These are phyloP conservation scores for Plagiodera versicolora DNA, from an alignment of 2,888 invertebrate species.

Conservation along the genomic window DNA sequence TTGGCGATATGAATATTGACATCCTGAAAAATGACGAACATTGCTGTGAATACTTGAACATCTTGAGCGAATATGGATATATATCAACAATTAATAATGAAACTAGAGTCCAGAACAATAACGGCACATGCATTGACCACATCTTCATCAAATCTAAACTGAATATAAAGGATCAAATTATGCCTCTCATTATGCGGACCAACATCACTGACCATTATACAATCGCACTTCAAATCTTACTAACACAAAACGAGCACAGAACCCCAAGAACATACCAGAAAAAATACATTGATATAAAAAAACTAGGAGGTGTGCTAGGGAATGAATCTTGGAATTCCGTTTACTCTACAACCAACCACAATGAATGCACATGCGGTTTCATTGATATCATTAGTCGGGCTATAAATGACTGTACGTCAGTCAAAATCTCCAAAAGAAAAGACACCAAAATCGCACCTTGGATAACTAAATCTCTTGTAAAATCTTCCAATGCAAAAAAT, in stretches of 20 bases:
- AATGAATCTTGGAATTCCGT: not conserved
- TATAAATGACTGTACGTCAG: not conserved
- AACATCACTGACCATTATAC: not conserved
- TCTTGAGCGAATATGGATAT: not conserved
- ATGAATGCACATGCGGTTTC: not conserved
- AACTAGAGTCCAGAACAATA: not conserved
- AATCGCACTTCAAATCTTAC: not conserved
- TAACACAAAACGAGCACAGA: not conserved
- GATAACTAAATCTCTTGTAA: not conserved
- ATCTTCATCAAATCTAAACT: not conserved
- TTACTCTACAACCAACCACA: not conserved
- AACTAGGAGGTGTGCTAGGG: not conserved
- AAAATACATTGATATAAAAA: not conserved
- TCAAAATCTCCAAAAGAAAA: not conserved
- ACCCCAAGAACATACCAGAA: not conserved
- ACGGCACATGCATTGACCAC: not conserved
- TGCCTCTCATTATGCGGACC: not conserved
- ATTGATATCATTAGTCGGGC: not conserved
- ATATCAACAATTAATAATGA: slow-evolving; percentile 1
- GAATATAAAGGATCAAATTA: not conserved
- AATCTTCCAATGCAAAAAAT: not conserved
- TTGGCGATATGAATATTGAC: not conserved
- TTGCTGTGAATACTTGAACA: not conserved
- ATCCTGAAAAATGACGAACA: not conserved
- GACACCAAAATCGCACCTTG: not conserved